Base-by-base conservation (phyloP, 2,888 invertebrate species). In the Ferdinandea cuprea region DNA sequence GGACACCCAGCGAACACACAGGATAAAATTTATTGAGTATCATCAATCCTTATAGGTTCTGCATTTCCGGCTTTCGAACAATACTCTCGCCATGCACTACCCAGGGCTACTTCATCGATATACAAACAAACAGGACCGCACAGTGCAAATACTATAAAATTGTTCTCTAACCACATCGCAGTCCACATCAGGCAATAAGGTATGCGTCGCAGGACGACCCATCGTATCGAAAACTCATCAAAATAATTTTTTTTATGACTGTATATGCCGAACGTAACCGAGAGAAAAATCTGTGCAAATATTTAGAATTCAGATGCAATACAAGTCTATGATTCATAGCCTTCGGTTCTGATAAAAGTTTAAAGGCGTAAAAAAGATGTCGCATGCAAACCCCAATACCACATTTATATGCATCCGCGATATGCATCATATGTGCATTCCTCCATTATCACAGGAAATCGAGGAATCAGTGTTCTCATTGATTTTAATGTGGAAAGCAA, bases 11-110 rank as follows among this genome's bases (percentile, higher is more conserved):
- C 66, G 81, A 77, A 83, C 66, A 68, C 46, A 73, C 68, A 78
- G 73, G 52, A 84, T 58, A 73, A 69, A 84, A 84, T 84, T 84
- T 79, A 84, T 84, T 65, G 79, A 79, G 61, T 69, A 73, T 79
- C 84, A 84, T 84, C 84, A 84, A 84, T 84, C 78, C 79, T 79
- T 74, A 71, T 78, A 79, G 69, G 84, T 83, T 83, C 68, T 73
- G 73, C 73, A 78, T 79, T 84, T 84, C 84, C 84, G 84, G 84
- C 56, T 46, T 84, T 35, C 56, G 61, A 63, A 83, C 78, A 78
- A 83, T 83, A 63, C 69, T 32, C 30, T 69, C 48, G 61, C 63
- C 40, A 63, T 69, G 48, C 72, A 77, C 46, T 68, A 46, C 37
- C 77, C 52, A 30, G 21, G 19, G 32, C 37, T 48, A 59, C 28